These are phyloP conservation scores for Stegastes partitus DNA, from an alignment of 2,113 vertebrate species.

Conservation along the genomic window DNA sequence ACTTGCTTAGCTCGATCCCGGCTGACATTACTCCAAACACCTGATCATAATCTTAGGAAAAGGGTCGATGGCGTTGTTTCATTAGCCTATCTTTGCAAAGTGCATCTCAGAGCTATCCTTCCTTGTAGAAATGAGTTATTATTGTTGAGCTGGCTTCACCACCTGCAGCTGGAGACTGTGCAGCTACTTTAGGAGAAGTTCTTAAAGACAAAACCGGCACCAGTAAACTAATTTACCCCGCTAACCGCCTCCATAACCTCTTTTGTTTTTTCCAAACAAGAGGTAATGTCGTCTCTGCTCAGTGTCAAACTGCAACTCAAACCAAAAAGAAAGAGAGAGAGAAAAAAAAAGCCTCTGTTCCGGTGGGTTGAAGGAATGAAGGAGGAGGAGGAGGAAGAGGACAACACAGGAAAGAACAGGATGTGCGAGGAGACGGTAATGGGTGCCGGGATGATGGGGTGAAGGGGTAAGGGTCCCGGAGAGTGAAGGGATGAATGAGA, in stretches of 20 bases:
- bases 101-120: neutral
- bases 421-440: constrained; percentile 19
- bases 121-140: too few species aligned
- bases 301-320: neutral
- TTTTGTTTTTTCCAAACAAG: neutral
- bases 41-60: too few species aligned
- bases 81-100: neutral
- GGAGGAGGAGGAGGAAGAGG: constrained; percentile 22
- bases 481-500: constrained; percentile 50
- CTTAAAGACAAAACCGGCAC: neutral
- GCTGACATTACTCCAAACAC: too few species aligned
- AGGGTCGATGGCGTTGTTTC: neutral
- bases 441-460: constrained; percentile 26
- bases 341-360: neutral
- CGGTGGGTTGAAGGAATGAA: neutral
- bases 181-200: neutral
- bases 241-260: neutral
- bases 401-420: neutral
- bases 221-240: neutral
- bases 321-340: neutral
- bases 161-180: neutral
- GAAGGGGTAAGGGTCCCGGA: constrained; percentile 27
- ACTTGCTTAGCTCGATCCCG: too few species aligned
- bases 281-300: constrained; percentile 20
- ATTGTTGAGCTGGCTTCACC: neutral